Evolutionary conservation across 1,140 invertebrate species (phyloP), one percentile per base, ranked within the genome.

Genomic region (Diachasmimorpha longicaudata): DNA sequence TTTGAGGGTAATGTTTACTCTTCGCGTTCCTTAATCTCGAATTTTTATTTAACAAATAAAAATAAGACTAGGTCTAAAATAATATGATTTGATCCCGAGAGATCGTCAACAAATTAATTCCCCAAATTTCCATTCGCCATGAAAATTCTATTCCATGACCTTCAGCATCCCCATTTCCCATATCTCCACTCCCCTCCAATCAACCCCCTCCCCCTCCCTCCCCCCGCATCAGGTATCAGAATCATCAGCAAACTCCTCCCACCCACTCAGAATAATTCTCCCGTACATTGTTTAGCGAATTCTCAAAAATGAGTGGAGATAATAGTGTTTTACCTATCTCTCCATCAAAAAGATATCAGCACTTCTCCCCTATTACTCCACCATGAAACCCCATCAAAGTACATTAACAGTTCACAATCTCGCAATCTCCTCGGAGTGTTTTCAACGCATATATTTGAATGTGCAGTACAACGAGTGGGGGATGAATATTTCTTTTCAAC

Each of bases 261-360:
- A 78, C 77, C 42, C 46, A 52, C 42, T 25, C 19, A 13, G n/a
- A 75, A 37, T 46, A 66, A 75, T 75, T 66, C 42, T 66, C 52
- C 9, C 14, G 48, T 55, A 55, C 19, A 21, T 55, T 55, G 48
- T 55, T 55, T 55, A 1, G 48, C 19, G 11, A 9, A 55, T 16
- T 6, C 6, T 19, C 42, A 69, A 44, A 48, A 69, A 46, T 69
- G 44, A 69, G 63, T 75, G 25, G 63, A n/a, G 48, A 14, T 55
- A 55, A 63, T 63, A 25, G 23, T 63, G 48, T 42, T 48, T n/a
- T n/a, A n/a, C 19, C 44, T 78, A 71, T 73, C 63, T 58, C 70
- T 72, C 70, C 74, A 78, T 78, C 74, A 78, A 78, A 78, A 78
- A 78, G 66, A 73, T 74, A 78, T 76, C 74, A 78, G 75, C 71